Base-by-base conservation (phyloP, 2,888 invertebrate species). In the Perdita meconis region DNA sequence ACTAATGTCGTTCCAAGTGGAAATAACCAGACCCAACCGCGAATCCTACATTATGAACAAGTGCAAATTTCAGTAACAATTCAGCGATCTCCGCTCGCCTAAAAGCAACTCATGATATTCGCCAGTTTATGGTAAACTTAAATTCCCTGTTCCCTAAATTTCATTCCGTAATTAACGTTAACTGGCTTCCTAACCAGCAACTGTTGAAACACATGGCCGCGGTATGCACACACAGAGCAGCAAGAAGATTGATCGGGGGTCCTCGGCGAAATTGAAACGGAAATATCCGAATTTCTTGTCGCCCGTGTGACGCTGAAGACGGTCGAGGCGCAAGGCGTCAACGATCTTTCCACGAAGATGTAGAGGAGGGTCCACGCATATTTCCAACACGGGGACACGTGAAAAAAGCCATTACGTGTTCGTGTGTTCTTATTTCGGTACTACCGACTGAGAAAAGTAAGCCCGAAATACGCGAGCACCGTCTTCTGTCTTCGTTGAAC, bases 241-340 rank as follows among this genome's bases (percentile, higher is more conserved):
- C 55, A 1, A 42, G 44, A 51, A 64, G 67, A 82, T 69, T 64
- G 71, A 74, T 74, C 55, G 64, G 55, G 53, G 67, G 65, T 67
- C 30, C 47, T 30, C 47, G 55, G 13, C 51, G 70, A 72, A 73
- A 78, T 63, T 73, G 75, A 83, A 81, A 75, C 51, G 51, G 75
- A 81, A 72, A 72, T 69, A 50, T 78, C 67, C 67, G 57, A 68
- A 67, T 81, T 73, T 70, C 70, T 51, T 70, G 38, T 13, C 53
- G 42, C 16, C 30, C 47, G n/a, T n/a, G 4, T 22, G 34, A 40
- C 10, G 30, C 19, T 47, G 47, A 40, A 57, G 47, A 50, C 60
- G 6, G n/a, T 30, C 10, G 51, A 16, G 10, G 5, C 6, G 19
- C 30, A 13, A 19, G 24, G 16, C 53, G 42, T 13, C 47, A 24